These are phyloP conservation scores for Oreortyx pictus DNA, from an alignment of 2,797 vertebrate genomes.

Conservation along the genomic window DNA sequence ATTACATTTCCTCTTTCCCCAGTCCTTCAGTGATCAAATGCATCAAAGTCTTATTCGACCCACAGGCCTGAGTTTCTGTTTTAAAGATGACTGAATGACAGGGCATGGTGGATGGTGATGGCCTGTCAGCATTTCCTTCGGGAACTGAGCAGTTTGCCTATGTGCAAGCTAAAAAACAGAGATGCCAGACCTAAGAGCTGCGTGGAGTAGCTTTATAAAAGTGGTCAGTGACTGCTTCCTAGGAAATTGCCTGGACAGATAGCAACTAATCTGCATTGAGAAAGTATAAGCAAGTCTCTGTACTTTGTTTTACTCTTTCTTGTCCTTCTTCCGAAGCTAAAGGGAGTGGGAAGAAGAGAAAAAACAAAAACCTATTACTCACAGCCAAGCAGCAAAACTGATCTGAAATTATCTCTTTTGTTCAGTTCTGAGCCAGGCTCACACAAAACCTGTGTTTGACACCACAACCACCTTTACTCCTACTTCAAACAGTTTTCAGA, in stretches of 20 bases:
- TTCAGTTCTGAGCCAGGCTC: background rate
- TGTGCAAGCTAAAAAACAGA: background rate
- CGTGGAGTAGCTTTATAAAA: constrained; percentile 1
- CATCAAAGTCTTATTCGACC: background rate
- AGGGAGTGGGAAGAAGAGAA: fast-evolving
- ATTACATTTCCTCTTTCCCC: background rate
- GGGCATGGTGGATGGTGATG: background rate
- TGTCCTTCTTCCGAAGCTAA: background rate
- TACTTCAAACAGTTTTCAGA: background rate
- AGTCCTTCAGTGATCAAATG: background rate
- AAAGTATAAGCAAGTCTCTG: background rate
- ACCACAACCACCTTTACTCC: background rate
- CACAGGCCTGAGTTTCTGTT: background rate
- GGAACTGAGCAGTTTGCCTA: background rate
- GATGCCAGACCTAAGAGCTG: background rate
- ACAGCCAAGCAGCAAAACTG: background rate
- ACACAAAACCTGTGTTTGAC: background rate
- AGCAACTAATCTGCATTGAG: background rate
- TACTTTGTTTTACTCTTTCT: background rate
- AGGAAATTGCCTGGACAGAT: background rate
- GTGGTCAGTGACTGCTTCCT: background rate
- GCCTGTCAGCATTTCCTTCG: constrained; percentile 19
- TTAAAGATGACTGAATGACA: background rate
- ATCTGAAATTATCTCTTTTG: background rate
- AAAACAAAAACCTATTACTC: too few species aligned